phyloP scores from a whole-genome alignment of 2,113 vertebrate genomes.

The Romanogobio albipinnatus region DNA sequence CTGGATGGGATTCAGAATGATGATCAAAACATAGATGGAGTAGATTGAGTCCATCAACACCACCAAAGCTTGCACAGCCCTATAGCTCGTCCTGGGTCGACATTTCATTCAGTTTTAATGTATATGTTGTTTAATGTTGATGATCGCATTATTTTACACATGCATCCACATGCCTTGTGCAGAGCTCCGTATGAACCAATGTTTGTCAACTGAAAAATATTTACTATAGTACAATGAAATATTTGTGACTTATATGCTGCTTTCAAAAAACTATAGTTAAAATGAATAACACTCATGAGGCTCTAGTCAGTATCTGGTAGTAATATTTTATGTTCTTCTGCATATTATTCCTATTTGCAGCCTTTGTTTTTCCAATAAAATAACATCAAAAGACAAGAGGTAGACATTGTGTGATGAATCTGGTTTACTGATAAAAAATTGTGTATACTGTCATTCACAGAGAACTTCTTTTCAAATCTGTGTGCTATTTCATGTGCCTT shows the following conservation, averaged over 20 bases:
- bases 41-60: too few species aligned
- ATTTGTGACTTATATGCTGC: background rate
- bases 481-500: conserved; percentile 7
- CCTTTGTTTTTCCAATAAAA: background rate
- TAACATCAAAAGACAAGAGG: background rate
- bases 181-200: too few species aligned
- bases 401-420: background rate
- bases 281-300: background rate
- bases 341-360: background rate
- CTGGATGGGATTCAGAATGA: too few species aligned
- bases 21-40: too few species aligned
- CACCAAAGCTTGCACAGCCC: too few species aligned
- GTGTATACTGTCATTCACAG: background rate
- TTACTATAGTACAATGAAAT: too few species aligned
- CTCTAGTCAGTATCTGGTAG: background rate
- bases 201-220: too few species aligned
- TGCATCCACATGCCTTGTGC: too few species aligned
- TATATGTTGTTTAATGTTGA: too few species aligned
- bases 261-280: background rate
- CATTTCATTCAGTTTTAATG: too few species aligned
- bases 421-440: background rate
- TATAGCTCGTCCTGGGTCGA: too few species aligned
- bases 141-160: too few species aligned
- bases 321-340: background rate
- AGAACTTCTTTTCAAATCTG: conserved; percentile 7